Conservation (phyloP, 2,113 vertebrate species). For the Ornithorhynchus anatinus region DNA sequence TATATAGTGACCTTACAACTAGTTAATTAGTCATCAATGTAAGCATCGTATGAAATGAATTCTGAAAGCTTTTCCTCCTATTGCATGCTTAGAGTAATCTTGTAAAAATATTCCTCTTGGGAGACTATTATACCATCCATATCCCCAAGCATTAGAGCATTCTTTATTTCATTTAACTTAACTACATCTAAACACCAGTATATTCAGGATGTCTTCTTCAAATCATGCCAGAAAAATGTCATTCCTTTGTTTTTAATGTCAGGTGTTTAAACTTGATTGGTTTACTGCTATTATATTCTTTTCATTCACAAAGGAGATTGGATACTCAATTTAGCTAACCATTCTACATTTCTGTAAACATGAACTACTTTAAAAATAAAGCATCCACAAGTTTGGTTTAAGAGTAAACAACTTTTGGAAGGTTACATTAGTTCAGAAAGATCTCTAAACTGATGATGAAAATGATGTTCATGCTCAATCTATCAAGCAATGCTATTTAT, state of each 20-base stretch:
- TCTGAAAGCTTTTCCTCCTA: conserved; percentile 35
- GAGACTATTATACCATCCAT: not conserved
- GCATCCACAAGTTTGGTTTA: not conserved
- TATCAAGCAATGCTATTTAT: too few species aligned
- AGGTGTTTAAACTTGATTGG: too few species aligned
- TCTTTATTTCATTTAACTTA: not conserved
- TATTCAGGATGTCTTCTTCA: not conserved
- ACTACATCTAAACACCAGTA: not conserved
- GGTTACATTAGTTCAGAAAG: too few species aligned
- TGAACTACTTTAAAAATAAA: not conserved
- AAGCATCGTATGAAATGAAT: conserved; percentile 39
- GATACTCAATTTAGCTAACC: not conserved
- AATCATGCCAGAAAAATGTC: too few species aligned
- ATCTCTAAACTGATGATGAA: too few species aligned
- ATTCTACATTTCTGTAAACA: not conserved
- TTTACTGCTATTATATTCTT: not conserved
- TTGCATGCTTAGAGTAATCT: conserved; percentile 18
- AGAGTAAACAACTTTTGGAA: not conserved
- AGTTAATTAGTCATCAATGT: conserved; percentile 47
- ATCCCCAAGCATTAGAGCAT: not conserved
- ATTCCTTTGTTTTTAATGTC: too few species aligned
- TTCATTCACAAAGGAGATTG: not conserved
- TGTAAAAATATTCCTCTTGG: conserved; percentile 17
- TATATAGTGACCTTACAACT: conserved; percentile 14
- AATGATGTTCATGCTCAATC: too few species aligned